Conservation (phyloP, 2,113 vertebrate genomes). For the Thalassoma bifasciatum region DNA sequence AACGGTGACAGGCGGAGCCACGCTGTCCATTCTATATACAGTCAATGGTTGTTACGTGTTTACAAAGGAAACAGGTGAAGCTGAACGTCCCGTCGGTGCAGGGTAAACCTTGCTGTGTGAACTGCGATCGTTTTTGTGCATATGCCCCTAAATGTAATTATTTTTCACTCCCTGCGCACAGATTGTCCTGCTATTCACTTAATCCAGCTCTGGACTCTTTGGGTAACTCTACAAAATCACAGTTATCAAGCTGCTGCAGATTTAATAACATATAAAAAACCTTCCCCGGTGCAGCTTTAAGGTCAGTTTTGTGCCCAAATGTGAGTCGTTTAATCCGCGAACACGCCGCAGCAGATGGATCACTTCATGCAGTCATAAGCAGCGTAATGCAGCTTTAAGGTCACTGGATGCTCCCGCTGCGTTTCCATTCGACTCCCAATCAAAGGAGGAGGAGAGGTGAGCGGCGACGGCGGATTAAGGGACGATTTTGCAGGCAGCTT, state of each 20-base stretch:
- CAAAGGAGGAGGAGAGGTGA: background rate
- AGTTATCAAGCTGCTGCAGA: conserved; percentile 6
- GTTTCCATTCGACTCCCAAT: background rate
- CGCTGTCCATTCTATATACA: no score
- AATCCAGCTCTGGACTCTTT: conserved; percentile 22
- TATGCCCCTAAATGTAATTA: background rate
- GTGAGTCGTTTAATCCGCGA: conserved; percentile 42
- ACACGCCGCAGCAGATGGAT: conserved; percentile 31
- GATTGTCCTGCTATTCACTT: background rate
- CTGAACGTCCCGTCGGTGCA: background rate
- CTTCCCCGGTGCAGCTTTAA: conserved; percentile 17
- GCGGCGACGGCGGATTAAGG: conserved; percentile 19
- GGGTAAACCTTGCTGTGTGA: no score
- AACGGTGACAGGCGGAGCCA: no score
- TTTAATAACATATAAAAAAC: conserved; percentile 28
- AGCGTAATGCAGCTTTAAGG: conserved; percentile 40
- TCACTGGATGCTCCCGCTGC: background rate
- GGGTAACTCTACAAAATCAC: conserved; percentile 1
- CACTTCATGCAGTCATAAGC: conserved; percentile 51
- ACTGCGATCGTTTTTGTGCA: no score
- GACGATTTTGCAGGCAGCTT: conserved; percentile 17
- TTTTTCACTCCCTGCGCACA: background rate
- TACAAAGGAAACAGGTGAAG: background rate
- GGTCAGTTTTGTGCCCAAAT: conserved; percentile 17
- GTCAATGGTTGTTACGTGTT: no score